Conservation (phyloP, 2,888 invertebrate species). For the Catocala nupta region DNA sequence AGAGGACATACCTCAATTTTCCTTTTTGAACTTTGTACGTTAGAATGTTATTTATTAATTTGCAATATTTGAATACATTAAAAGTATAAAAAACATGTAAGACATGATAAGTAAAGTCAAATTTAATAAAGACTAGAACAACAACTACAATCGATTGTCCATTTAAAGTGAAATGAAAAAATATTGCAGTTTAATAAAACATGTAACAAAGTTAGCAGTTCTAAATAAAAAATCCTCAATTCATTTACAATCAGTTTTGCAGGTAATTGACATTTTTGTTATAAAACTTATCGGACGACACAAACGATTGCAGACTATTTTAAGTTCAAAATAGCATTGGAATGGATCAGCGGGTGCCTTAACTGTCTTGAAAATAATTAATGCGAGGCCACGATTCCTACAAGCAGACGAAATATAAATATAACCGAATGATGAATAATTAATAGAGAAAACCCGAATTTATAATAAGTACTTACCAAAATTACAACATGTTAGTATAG, state of each 20-base stretch:
- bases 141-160: conserved; percentile 39
- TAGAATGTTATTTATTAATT: conserved; percentile 33
- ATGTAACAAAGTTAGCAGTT: conserved; percentile 12
- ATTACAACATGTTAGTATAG: conserved; percentile 65
- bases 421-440: conserved; percentile 38
- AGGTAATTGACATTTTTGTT: conserved; percentile 58
- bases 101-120: conserved; percentile 35
- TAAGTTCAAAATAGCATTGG: conserved; percentile 57
- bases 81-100: conserved; percentile 26
- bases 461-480: conserved; percentile 79
- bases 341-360: conserved; percentile 70
- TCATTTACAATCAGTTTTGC: conserved; percentile 23
- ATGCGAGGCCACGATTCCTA: conserved; percentile 78
- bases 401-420: conserved; percentile 42
- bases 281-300: conserved; percentile 53
- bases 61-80: conserved; percentile 36
- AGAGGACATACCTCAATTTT: conserved; percentile 20
- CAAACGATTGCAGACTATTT: conserved; percentile 50
- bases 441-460: conserved; percentile 59
- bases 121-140: conserved; percentile 50
- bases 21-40: conserved; percentile 35
- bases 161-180: conserved; percentile 27
- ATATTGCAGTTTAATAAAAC: conserved; percentile 34
- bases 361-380: conserved; percentile 65
- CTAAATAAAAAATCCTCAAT: conserved; percentile 12